Conservation (phyloP, 1,140 invertebrate species). For the Apocrypta bakeri region DNA sequence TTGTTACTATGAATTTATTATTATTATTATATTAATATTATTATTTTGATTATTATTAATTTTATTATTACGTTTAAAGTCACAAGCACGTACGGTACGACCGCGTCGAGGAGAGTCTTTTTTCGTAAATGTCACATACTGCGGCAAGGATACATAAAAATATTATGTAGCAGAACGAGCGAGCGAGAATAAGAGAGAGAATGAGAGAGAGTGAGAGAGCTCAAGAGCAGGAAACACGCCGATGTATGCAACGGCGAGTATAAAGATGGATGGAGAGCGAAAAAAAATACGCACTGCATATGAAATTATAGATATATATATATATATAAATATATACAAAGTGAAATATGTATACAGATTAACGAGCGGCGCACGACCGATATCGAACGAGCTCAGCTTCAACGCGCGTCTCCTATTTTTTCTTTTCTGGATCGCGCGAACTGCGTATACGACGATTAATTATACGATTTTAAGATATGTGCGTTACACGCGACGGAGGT, state of each 20-base stretch:
- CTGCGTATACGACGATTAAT: background rate
- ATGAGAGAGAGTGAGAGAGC: background rate
- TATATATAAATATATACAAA: constrained; percentile 20
- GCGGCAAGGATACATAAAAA: constrained; percentile 54
- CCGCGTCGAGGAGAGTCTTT: constrained; percentile 1
- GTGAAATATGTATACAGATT: constrained; percentile 8
- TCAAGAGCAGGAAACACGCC: background rate
- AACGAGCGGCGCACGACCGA: constrained; percentile 5
- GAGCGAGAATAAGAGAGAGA: background rate
- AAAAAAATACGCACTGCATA: background rate
- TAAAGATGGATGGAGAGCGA: too few relatives aligned
- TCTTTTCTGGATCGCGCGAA: background rate
- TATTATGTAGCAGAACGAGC: background rate
- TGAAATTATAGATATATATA: constrained; percentile 46
- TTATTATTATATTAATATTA: constrained; percentile 49
- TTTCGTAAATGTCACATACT: constrained; percentile 45
- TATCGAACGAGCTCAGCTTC: constrained; percentile 7
- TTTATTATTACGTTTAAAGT: constrained; percentile 34
- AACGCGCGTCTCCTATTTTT: background rate
- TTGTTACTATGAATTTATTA: constrained; percentile 47
- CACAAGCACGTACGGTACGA: constrained; percentile 25
- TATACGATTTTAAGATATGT: background rate
- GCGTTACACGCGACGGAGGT: background rate
- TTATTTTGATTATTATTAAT: constrained; percentile 42
- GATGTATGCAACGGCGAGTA: background rate